Conservation (phyloP, 2,888 invertebrate genomes). For the Lobophora halterata region DNA sequence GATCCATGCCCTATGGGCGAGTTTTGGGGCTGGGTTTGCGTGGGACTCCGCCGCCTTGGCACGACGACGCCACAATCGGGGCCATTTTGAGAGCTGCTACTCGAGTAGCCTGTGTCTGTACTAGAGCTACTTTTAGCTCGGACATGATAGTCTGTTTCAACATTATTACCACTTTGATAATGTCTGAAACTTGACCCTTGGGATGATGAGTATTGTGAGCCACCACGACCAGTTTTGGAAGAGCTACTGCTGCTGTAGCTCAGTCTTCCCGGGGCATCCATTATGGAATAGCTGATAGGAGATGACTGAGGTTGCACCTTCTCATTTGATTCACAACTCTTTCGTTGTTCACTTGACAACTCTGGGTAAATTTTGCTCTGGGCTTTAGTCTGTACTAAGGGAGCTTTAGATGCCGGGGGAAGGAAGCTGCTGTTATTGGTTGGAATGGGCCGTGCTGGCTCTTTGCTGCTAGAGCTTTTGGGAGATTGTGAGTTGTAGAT, state of each 20-base stretch:
- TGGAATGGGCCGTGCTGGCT: constrained; percentile 55
- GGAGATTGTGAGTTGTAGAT: constrained; percentile 70
- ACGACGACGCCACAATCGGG: constrained; percentile 84
- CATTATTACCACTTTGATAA: constrained; percentile 82
- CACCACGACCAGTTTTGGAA: constrained; percentile 71
- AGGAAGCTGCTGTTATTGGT: constrained; percentile 74
- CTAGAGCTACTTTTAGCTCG: constrained; percentile 83
- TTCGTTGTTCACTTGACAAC: constrained; percentile 75
- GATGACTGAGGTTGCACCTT: constrained; percentile 83
- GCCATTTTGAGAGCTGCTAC: constrained; percentile 83
- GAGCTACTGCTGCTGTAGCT: constrained; percentile 81
- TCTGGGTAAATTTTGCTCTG: constrained; percentile 90
- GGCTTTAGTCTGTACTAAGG: constrained; percentile 86
- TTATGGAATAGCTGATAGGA: constrained; percentile 88
- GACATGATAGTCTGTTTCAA: constrained; percentile 82
- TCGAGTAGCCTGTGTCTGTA: constrained; percentile 83
- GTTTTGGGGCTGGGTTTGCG: constrained; percentile 85
- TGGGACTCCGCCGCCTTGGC: constrained; percentile 85
- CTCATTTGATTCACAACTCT: constrained; percentile 79
- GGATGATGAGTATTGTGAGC: constrained; percentile 75
- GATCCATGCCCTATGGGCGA: constrained; percentile 87
- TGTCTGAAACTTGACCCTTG: constrained; percentile 82
- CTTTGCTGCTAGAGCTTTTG: constrained; percentile 60
- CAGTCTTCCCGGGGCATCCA: constrained; percentile 84
- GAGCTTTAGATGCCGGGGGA: constrained; percentile 76